Base-by-base conservation (phyloP, 2,888 invertebrate genomes). In the Trichogramma evanescens region DNA sequence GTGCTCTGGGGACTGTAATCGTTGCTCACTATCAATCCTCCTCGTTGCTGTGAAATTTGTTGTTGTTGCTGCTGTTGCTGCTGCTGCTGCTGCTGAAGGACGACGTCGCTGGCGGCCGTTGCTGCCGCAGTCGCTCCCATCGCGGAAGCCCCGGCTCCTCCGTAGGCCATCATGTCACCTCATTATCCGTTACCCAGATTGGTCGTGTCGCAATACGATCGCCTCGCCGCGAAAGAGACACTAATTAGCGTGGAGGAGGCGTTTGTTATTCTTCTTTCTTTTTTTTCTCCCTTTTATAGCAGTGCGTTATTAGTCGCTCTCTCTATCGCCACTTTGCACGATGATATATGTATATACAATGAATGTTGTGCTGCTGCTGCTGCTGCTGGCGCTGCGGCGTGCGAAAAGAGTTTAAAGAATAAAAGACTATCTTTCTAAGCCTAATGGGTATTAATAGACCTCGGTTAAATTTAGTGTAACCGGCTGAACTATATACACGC, bases 1-100 rank as follows among this genome's bases (percentile, higher is more conserved):
- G 76, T 76, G 41, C 75, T 73, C 64, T 75, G 76, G 7, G 77
- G 76, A 50, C 76, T 77, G 65, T 77, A 77, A 60, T 97, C 96
- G 82, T 94, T 94, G 26, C 26, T 26, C 26, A 26, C 26, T 26
- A 26, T 82, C 96, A 95, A 70, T 94, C 94, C 80, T 94, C 92
- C 75, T 93, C 91, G 75, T 93, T 93, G 80, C 91, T 82, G 82
- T 77, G 83, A 70, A 81, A 81, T 79, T 80, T 72, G 80, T 66
- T 81, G 61, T 68, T 66, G 80, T 66, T 81, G 61, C 68, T 66
- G 58, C 64, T 61, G 58, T 53, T 50, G 72, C 61, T 62, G 72
- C 65, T 66, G 71, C 70, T 70, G 72, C 68, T 63, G 70, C 69
- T 56, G 56, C 65, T 63, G 66, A 56, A 61, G 56, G 40, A 51